Conservation (phyloP, 2,797 vertebrate genomes). For the Simalia tracyae region DNA sequence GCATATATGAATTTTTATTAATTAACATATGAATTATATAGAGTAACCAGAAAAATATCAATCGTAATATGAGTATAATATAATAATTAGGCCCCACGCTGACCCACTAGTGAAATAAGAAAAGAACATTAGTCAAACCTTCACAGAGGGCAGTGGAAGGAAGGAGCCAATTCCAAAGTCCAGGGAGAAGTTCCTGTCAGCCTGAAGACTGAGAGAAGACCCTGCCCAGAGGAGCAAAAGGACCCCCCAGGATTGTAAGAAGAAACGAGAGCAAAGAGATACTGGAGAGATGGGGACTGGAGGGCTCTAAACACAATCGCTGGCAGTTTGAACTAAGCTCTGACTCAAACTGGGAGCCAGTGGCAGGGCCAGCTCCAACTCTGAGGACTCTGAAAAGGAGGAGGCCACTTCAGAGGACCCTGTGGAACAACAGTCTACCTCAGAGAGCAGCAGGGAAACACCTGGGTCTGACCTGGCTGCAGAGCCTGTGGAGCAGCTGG, state of each 20-base stretch:
- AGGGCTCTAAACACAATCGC: background rate
- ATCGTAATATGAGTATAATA: no score
- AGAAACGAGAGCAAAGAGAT: background rate
- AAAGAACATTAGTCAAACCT: background rate
- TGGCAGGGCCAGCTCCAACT: background rate
- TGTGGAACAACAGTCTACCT: background rate
- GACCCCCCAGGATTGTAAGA: background rate
- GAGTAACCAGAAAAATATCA: background rate
- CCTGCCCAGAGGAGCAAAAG: background rate
- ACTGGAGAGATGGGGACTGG: background rate
- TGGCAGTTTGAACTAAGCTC: background rate
- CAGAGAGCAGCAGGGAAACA: background rate
- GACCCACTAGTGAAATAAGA: background rate
- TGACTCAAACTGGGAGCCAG: background rate
- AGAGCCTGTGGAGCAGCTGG: background rate
- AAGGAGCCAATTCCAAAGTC: background rate
- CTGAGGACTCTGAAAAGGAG: background rate
- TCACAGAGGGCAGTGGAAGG: background rate
- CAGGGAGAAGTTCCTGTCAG: background rate
- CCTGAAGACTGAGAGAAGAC: background rate
- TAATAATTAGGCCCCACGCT: background rate
- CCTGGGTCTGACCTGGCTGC: background rate
- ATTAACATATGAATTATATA: background rate
- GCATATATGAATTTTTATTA: background rate
- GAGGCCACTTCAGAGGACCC: background rate